These are phyloP conservation scores for Xylophagus ater DNA, from an alignment of 2,888 invertebrate genomes.

Conservation along the genomic window DNA sequence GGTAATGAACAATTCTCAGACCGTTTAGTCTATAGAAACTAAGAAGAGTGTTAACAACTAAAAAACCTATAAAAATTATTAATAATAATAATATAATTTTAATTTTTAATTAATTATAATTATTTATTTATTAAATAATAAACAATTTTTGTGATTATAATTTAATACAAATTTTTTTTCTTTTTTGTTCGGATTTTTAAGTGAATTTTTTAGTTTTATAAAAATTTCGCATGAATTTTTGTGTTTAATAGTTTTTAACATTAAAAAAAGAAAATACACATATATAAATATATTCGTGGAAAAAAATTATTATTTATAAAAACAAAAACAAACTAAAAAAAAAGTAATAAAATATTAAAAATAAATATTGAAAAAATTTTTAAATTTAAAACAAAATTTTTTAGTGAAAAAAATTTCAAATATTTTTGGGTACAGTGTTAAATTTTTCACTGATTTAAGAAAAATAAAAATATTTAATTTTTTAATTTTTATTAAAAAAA, in stretches of 20 bases:
- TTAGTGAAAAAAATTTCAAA: too few relatives aligned
- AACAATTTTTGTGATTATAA: neutral
- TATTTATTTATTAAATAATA: neutral
- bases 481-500: neutral
- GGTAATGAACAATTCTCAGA: constrained; percentile 12
- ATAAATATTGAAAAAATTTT: too few relatives aligned
- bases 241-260: too few relatives aligned
- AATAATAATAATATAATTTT: neutral
- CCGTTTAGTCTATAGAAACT: constrained; percentile 16
- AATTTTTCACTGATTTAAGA: neutral
- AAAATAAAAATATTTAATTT: neutral
- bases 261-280: too few relatives aligned
- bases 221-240: too few relatives aligned
- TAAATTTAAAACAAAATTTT: too few relatives aligned
- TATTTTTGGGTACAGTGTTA: too few relatives aligned
- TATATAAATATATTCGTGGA: too few relatives aligned
- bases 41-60: constrained; percentile 14
- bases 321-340: too few relatives aligned
- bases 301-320: neutral
- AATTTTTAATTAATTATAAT: neutral
- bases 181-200: too few relatives aligned
- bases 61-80: neutral
- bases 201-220: too few relatives aligned
- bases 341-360: too few relatives aligned
- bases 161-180: neutral